Evolutionary conservation across 2,113 vertebrate species (phyloP).

Genomic region (Pseudolaguvia tuberculata): DNA sequence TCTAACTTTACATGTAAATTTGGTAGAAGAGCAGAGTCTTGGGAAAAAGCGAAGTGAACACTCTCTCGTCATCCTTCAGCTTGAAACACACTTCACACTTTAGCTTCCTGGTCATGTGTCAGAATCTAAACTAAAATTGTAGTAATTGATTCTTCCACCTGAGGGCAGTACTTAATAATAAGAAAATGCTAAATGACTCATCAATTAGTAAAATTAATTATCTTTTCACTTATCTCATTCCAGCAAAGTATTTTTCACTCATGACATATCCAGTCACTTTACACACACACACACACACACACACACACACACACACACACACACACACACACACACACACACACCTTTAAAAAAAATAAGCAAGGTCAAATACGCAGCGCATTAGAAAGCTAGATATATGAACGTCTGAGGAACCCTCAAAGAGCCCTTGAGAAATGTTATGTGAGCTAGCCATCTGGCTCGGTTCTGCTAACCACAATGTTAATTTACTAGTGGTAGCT

Average conservation of each 20-base stretch:
- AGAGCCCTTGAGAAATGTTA: neutral
- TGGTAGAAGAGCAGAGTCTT: neutral
- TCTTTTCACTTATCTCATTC: slow-evolving; percentile 33
- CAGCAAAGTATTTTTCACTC: slow-evolving; percentile 17
- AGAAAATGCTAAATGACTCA: slow-evolving; percentile 46
- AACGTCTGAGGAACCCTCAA: neutral
- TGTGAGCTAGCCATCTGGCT: neutral
- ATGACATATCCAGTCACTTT: neutral
- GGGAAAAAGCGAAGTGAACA: too few species aligned
- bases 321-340: too few species aligned
- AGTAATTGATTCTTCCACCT: slow-evolving; percentile 53
- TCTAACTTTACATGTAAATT: neutral
- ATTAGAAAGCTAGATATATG: neutral
- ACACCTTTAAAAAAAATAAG: neutral
- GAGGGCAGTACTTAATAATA: slow-evolving; percentile 57
- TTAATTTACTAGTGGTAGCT: too few species aligned
- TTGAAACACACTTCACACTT: neutral
- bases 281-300: neutral
- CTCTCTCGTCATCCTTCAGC: neutral
- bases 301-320: neutral
- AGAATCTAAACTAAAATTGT: slow-evolving; percentile 41
- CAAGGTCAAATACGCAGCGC: neutral
- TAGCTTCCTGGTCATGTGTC: slow-evolving; percentile 23
- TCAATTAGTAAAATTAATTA: slow-evolving; percentile 51
- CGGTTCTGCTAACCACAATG: neutral